phyloP scores from a whole-genome alignment of 2,797 vertebrate species.

The Labeo calbasu region DNA sequence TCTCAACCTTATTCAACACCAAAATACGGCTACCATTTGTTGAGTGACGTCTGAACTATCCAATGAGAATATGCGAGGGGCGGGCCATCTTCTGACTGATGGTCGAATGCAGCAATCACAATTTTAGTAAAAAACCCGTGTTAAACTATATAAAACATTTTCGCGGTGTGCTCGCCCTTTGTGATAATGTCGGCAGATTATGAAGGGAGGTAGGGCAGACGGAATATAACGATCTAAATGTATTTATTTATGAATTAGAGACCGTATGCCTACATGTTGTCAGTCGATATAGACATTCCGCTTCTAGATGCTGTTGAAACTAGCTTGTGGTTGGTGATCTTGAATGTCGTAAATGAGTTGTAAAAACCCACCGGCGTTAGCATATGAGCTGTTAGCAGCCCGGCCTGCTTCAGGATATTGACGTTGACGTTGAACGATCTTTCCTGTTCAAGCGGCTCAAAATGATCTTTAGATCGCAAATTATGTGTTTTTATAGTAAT shows the following conservation, averaged over 20 bases:
- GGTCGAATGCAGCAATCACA: constrained; percentile 68
- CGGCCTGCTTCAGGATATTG: constrained; percentile 6
- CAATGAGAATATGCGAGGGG: constrained; percentile 58
- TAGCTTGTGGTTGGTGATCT: constrained; percentile 6
- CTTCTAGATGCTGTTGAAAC: background rate
- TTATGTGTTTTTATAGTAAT: background rate
- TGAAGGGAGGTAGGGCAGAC: constrained; percentile 78
- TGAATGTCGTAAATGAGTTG: constrained; percentile 32
- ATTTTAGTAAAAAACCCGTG: constrained; percentile 59
- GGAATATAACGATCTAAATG: background rate
- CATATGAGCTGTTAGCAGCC: constrained; percentile 30
- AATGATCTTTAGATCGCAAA: background rate
- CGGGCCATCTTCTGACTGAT: constrained; percentile 68
- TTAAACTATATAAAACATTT: constrained; percentile 77
- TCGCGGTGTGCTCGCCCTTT: constrained; percentile 77
- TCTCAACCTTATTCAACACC: background rate
- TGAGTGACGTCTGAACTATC: constrained; percentile 44
- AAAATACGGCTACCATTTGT: background rate
- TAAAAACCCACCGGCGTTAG: constrained; percentile 15
- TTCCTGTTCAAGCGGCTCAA: background rate
- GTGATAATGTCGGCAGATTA: constrained; percentile 83
- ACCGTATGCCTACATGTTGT: background rate
- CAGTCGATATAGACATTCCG: background rate
- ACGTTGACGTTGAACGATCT: background rate
- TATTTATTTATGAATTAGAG: background rate